These are phyloP conservation scores for Laothoe populi DNA, from an alignment of 2,888 invertebrate genomes.

Conservation along the genomic window DNA sequence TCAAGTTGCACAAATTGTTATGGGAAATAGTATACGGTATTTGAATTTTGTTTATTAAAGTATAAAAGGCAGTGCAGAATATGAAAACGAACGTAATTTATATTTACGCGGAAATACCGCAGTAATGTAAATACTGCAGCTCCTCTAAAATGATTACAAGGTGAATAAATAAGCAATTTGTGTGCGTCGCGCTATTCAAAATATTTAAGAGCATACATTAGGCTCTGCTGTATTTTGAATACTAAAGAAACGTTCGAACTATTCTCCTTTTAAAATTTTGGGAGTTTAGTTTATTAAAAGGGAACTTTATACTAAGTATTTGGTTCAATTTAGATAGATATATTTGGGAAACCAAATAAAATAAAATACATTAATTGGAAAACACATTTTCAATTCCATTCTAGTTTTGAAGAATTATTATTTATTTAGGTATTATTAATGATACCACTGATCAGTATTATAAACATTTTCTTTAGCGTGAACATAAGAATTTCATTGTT, in stretches of 20 bases:
- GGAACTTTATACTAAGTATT: too few relatives aligned
- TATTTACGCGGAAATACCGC: not conserved
- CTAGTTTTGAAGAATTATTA: too few relatives aligned
- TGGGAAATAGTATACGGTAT: not conserved
- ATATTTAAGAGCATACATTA: constrained; percentile 1
- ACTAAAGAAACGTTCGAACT: not conserved
- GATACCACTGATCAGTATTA: too few relatives aligned
- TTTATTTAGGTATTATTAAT: too few relatives aligned
- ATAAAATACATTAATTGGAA: too few relatives aligned
- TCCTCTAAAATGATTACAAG: constrained; percentile 3
- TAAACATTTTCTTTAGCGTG: too few relatives aligned
- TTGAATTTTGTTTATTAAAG: not conserved
- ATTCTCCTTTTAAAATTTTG: not conserved
- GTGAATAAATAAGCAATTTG: constrained; percentile 25
- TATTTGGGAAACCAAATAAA: too few relatives aligned
- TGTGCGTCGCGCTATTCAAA: constrained; percentile 14
- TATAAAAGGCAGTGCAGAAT: not conserved
- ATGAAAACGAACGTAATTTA: not conserved
- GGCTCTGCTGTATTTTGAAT: not conserved
- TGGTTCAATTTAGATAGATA: too few relatives aligned
- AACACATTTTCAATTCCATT: too few relatives aligned
- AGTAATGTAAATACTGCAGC: constrained; percentile 9
- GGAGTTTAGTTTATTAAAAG: too few relatives aligned
- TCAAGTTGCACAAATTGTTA: too few relatives aligned
- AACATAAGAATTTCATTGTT: too few relatives aligned